Base-by-base conservation (phyloP, 2,113 vertebrate genomes). In the Oceanodroma tethys region DNA sequence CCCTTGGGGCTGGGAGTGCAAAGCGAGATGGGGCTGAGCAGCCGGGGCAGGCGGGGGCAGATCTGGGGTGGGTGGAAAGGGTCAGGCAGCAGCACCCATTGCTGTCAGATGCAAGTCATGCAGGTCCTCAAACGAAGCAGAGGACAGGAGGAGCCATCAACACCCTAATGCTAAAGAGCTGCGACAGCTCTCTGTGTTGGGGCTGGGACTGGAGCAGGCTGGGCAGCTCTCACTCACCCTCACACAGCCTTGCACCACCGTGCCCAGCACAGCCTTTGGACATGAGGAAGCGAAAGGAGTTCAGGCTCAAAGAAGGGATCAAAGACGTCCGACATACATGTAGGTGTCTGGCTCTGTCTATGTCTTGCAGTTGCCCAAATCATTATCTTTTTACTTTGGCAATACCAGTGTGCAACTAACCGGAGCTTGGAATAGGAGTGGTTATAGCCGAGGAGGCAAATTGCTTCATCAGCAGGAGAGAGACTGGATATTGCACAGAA, bases 171-270 rank as follows among this genome's bases (percentile, higher is more conserved):
- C 19, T 47, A 23, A 74, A 79, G 43, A 53, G 10, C 34, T n/a
- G 10, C 23, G 34, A 20, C 26, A 63, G 13, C 18, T 47, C 4
- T 52, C 29, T 0, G 1, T 16, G 20, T 32, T 0, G 0, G 18
- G 23, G 26, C 50, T 83, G 62, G 47, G 30, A 45, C 23, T 62
- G 42, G 13, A 38, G 47, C 6, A 58, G 47, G 6, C 30, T 81
- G 45, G 17, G 59, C 47, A 87, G 17, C 2, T 55, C 29, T 82
- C 43, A 45, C 5, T 4, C 42, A 58, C 8, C 23, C 1, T 0
- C 62, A 30, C 0, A 0, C 22, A 34, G 34, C 7, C 43, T 71
- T 47, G 47, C 17, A 70, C 59, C 18, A 32, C 40, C 2, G 1
- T 47, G 48, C 7, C 56, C 55, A 42, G 25, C 6, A 7, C 11